Conservation (phyloP, 2,113 vertebrate genomes). For the Coptodon rendalli region DNA sequence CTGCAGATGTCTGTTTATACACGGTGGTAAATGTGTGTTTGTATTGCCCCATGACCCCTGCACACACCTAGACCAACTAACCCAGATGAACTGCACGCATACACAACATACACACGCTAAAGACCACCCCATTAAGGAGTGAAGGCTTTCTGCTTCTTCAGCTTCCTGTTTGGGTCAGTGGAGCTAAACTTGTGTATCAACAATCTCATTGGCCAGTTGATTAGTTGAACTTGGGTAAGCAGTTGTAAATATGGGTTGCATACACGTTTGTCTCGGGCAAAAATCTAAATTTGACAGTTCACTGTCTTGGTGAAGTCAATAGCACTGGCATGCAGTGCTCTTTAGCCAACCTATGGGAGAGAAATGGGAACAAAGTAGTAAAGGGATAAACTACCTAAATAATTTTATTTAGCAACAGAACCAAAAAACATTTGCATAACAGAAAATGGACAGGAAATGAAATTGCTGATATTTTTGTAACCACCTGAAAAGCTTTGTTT, state of each 20-base stretch:
- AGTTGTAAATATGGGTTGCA: neutral
- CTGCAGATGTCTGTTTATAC: conserved; percentile 24
- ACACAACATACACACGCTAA: neutral
- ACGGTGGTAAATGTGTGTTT: neutral
- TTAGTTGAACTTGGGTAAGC: neutral
- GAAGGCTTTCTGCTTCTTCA: neutral
- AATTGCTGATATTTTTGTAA: neutral
- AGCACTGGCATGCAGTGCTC: neutral
- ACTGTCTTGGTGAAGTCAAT: neutral
- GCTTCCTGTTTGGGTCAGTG: neutral
- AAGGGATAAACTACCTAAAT: neutral
- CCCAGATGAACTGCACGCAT: neutral
- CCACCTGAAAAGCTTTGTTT: neutral
- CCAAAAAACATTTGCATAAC: neutral
- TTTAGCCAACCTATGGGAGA: neutral
- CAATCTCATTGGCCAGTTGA: neutral
- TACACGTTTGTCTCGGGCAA: neutral
- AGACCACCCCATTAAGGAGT: neutral
- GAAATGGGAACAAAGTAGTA: neutral
- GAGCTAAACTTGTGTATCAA: neutral
- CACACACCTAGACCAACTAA: neutral
- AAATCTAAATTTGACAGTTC: neutral
- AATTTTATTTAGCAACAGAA: neutral
- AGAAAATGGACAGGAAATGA: neutral
- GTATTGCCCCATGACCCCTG: neutral